phyloP scores from a whole-genome alignment of 2,888 invertebrate species.

The Ditula angustiorana region DNA sequence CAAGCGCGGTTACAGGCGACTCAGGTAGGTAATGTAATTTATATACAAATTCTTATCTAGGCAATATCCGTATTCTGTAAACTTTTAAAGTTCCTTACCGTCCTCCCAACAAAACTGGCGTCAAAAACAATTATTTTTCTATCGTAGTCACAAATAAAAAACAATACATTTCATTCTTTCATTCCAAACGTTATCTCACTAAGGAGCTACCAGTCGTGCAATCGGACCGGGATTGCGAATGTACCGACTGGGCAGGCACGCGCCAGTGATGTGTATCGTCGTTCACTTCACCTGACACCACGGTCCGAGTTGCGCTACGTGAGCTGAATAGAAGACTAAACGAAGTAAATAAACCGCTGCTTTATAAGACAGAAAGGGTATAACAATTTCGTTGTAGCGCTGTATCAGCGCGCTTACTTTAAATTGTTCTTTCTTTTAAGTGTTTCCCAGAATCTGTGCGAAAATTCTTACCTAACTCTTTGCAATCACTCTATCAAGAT shows the following conservation, averaged over 20 bases:
- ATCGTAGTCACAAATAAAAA: no score
- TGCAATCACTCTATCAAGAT: no score
- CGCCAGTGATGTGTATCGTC: conserved; percentile 71
- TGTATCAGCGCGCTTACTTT: not conserved
- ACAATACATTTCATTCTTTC: not conserved
- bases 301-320: conserved; percentile 59
- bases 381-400: not conserved
- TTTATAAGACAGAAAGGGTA: conserved; percentile 6
- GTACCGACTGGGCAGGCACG: conserved; percentile 54
- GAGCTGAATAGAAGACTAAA: conserved; percentile 58
- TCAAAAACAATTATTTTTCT: no score
- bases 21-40: not conserved
- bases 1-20: not conserved
- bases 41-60: no score
- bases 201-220: conserved; percentile 29
- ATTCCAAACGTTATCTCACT: conserved; percentile 6
- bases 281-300: conserved; percentile 66
- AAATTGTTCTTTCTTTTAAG: no score
- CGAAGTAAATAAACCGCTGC: conserved; percentile 48
- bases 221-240: conserved; percentile 30
- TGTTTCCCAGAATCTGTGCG: not conserved
- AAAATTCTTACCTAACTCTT: not conserved
- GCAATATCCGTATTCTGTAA: no score
- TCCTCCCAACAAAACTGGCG: no score
- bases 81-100: no score